Percentiles rank a stretch among this genome's conserved stretches.
Conservation (phyloP, 2,113 vertebrate genomes). For the Zootoca vivipara region DNA sequence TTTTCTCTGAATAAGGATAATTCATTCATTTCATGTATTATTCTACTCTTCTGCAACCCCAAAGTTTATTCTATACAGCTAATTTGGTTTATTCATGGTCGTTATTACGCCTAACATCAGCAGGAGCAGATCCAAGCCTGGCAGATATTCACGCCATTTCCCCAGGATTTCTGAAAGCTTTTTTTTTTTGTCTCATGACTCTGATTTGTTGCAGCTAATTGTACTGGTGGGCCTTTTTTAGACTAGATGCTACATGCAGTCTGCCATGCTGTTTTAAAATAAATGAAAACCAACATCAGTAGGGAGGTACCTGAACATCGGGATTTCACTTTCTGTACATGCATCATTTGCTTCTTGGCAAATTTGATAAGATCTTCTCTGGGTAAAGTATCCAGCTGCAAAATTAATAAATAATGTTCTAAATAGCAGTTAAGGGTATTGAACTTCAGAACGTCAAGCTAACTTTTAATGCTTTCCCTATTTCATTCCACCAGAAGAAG, state of each 20-base stretch:
- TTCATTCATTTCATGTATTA: neutral
- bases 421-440: neutral
- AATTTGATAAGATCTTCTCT: conserved; percentile 98
- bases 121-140: neutral
- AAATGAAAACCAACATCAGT: neutral
- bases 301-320: conserved; percentile 84
- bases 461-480: neutral
- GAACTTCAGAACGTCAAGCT: neutral
- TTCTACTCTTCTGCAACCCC: neutral
- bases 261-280: neutral
- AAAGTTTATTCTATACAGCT: neutral
- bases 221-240: neutral
- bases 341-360: conserved; percentile 93
- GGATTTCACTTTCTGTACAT: conserved; percentile 90
- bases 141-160: neutral
- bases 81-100: neutral
- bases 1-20: neutral
- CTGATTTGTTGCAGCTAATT: neutral
- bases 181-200: neutral
- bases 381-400: conserved; percentile 90
- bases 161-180: neutral
- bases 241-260: neutral
- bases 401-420: conserved; percentile 45
- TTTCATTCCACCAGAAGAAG: neutral
- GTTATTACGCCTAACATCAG: neutral